Conservation (phyloP, 1,140 invertebrate genomes). For the Drosophila paulistorum region DNA sequence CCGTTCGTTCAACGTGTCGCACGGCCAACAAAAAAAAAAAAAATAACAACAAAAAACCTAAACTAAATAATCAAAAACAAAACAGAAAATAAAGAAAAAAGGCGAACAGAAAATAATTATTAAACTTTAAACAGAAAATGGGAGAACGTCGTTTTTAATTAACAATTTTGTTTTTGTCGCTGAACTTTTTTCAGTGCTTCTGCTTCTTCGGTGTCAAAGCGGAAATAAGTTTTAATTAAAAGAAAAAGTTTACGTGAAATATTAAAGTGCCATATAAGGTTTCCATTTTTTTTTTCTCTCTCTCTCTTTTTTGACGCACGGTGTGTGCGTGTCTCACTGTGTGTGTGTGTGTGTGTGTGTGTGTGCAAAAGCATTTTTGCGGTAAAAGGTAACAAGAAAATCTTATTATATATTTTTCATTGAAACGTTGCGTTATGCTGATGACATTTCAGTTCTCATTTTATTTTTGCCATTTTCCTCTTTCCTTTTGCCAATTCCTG, state of each 20-base stretch:
- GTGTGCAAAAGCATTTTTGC: slow-evolving; percentile 2
- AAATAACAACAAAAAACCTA: slow-evolving; percentile 1
- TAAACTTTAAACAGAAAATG: slow-evolving; percentile 39
- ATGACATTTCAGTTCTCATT: slow-evolving; percentile 25
- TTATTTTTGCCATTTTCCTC: slow-evolving; percentile 14
- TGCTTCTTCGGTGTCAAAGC: slow-evolving; percentile 23
- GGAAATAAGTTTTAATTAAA: slow-evolving; percentile 69
- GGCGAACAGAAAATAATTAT: slow-evolving; percentile 4
- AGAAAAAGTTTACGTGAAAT: slow-evolving; percentile 13
- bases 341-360: not conserved
- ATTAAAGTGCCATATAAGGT: slow-evolving; percentile 19
- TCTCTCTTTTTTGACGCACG: too few species aligned
- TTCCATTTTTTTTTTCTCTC: not conserved
- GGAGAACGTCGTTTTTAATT: slow-evolving; percentile 58
- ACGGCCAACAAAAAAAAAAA: slow-evolving; percentile 19
- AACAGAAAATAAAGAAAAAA: not conserved
- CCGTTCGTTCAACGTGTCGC: slow-evolving; percentile 67
- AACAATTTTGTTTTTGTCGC: slow-evolving; percentile 47
- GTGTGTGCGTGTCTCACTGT: not conserved
- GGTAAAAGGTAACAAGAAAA: slow-evolving; percentile 53
- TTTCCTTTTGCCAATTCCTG: slow-evolving; percentile 3
- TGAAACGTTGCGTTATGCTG: slow-evolving; percentile 20
- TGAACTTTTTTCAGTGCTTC: not conserved
- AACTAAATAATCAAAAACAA: slow-evolving; percentile 17
- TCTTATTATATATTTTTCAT: slow-evolving; percentile 48